phyloP scores from a whole-genome alignment of 2,797 vertebrate species.

The Sebastes diploproa region DNA sequence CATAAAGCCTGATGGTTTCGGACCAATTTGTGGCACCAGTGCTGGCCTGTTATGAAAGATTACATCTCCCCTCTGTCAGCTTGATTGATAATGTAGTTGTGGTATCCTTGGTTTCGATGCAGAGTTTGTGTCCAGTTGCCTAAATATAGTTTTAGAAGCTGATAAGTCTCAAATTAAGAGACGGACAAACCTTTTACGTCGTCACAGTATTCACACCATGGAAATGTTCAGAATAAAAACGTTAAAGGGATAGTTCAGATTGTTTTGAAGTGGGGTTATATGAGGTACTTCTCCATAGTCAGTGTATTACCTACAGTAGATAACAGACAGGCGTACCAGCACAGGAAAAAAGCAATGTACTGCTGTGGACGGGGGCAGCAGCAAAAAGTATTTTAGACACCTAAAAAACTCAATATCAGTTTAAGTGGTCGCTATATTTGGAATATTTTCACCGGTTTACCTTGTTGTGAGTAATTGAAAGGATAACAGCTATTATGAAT shows the following conservation, averaged over 20 bases:
- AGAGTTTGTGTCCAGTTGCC: conserved; percentile 33
- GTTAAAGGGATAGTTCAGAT: not conserved
- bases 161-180: conserved; percentile 13
- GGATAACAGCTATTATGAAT: not conserved
- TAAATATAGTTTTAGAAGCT: conserved; percentile 11
- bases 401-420: not conserved
- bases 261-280: not conserved
- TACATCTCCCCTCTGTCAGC: conserved; percentile 52
- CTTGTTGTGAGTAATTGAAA: not conserved
- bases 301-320: not conserved
- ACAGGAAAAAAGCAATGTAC: no score
- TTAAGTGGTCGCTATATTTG: not conserved
- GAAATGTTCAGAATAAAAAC: not conserved
- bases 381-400: no score
- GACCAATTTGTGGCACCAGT: conserved; percentile 64
- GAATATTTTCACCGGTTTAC: not conserved
- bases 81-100: conserved; percentile 58
- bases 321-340: no score
- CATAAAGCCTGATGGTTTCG: conserved; percentile 81
- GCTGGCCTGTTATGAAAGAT: conserved; percentile 73
- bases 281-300: not conserved
- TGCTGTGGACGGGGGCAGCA: no score
- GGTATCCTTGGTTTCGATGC: conserved; percentile 55
- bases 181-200: not conserved
- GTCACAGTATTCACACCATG: not conserved